Percentiles rank a stretch among this genome's conserved stretches.
Conservation (phyloP, 1,140 invertebrate genomes). For the Bactericera cockerelli region DNA sequence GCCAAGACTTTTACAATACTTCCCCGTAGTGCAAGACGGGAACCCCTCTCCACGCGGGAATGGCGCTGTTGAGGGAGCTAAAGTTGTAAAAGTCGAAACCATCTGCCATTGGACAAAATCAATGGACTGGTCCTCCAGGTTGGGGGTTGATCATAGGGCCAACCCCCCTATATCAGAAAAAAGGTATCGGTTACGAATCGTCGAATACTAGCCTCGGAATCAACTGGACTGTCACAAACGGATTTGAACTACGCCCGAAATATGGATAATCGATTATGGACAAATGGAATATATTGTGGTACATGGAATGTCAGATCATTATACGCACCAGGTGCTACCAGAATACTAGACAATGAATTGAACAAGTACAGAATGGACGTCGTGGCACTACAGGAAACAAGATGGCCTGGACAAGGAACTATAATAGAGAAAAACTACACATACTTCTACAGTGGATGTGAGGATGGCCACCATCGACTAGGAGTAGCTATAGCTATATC, state of each 20-base stretch:
- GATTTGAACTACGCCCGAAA: neutral
- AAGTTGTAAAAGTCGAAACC: neutral
- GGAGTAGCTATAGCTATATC: slow-evolving; percentile 7
- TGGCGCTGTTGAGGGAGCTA: neutral
- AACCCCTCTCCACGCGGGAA: neutral
- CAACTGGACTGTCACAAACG: neutral
- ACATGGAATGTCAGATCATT: slow-evolving; percentile 20
- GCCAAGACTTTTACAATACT: slow-evolving; percentile 1
- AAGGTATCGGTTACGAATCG: neutral
- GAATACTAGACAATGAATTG: slow-evolving; percentile 14
- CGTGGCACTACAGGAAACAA: slow-evolving; percentile 18
- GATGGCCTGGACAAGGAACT: slow-evolving; percentile 14
- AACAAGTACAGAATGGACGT: slow-evolving; percentile 17
- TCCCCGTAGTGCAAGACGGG: slow-evolving; percentile 5
- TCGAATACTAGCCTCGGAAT: neutral
- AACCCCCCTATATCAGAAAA: neutral
- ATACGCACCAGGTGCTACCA: slow-evolving; percentile 9
- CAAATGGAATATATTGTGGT: slow-evolving; percentile 9
- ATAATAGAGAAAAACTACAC: neutral
- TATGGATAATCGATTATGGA: neutral
- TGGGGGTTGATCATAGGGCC: slow-evolving; percentile 6
- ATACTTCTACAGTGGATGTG: slow-evolving; percentile 9
- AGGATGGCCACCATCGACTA: slow-evolving; percentile 6
- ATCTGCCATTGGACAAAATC: neutral
- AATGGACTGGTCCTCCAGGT: slow-evolving; percentile 7